These are phyloP conservation scores for Ploceus nigricollis DNA, from an alignment of 2,113 vertebrate genomes.

Conservation along the genomic window DNA sequence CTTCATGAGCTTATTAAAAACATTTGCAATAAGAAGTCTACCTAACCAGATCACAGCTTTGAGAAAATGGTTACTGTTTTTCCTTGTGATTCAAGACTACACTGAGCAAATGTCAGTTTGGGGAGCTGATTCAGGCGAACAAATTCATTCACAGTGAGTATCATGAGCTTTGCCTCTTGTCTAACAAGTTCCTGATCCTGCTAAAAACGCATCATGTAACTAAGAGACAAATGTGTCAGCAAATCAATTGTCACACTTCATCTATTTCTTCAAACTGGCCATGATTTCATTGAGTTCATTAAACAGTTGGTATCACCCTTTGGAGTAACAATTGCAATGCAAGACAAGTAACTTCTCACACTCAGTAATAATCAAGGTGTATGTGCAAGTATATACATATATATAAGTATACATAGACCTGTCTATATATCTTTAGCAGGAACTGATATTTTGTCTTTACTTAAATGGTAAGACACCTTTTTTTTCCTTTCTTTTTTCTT, in stretches of 20 bases:
- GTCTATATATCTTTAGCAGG: background rate
- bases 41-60: background rate
- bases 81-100: background rate
- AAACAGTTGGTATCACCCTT: background rate
- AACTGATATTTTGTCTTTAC: background rate
- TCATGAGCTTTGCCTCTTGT: background rate
- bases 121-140: background rate
- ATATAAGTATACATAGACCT: background rate
- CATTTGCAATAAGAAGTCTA: background rate
- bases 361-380: background rate
- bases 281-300: background rate
- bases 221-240: conserved; percentile 9
- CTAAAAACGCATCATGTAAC: background rate
- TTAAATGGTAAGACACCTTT: background rate
- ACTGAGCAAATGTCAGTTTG: background rate
- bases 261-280: background rate
- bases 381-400: background rate
- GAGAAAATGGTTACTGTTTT: background rate
- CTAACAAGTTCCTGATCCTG: background rate
- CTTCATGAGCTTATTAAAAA: background rate
- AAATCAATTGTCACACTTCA: conserved; percentile 35
- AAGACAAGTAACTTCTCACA: background rate
- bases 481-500: background rate
- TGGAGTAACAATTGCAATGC: background rate
- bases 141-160: background rate